A percentile compares a stretch with the other conserved stretches of the same genome.
These are phyloP conservation scores for Abrostola triplasia DNA, from an alignment of 2,888 invertebrate species.

Conservation along the genomic window DNA sequence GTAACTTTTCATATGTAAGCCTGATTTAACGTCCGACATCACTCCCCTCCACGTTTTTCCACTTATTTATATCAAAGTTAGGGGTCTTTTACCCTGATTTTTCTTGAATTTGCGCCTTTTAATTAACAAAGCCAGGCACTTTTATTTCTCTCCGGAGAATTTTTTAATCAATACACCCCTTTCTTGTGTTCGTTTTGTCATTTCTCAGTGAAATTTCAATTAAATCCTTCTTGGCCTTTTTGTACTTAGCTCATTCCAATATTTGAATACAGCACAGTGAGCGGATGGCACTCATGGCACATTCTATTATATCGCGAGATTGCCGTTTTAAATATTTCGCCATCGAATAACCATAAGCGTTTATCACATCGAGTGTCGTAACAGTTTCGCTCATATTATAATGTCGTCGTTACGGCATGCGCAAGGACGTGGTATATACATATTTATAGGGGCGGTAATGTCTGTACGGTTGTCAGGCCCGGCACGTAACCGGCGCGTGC, in stretches of 20 bases:
- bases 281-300: conserved; percentile 4
- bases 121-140: conserved; percentile 43
- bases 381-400: conserved; percentile 65
- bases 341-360: conserved; percentile 57
- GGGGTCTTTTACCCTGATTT: conserved; percentile 35
- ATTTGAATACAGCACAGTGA: conserved; percentile 30
- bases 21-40: conserved; percentile 73
- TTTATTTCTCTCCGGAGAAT: conserved; percentile 47
- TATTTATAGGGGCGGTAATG: conserved; percentile 68
- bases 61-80: conserved; percentile 58
- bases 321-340: conserved; percentile 35
- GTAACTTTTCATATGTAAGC: conserved; percentile 79
- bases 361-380: conserved; percentile 61
- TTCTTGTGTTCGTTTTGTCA: conserved; percentile 44
- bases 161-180: conserved; percentile 46
- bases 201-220: conserved; percentile 50
- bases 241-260: conserved; percentile 34
- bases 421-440: conserved; percentile 62
- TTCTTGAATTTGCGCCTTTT: conserved; percentile 40
- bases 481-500: conserved; percentile 74
- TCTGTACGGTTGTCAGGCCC: conserved; percentile 66
- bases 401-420: conserved; percentile 65
- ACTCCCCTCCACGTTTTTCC: conserved; percentile 60
- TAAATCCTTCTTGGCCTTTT: conserved; percentile 41
- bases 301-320: conserved; percentile 20